Evolutionary conservation across 2,797 vertebrate genomes (phyloP).

Genomic region (Coendou prehensilis): DNA sequence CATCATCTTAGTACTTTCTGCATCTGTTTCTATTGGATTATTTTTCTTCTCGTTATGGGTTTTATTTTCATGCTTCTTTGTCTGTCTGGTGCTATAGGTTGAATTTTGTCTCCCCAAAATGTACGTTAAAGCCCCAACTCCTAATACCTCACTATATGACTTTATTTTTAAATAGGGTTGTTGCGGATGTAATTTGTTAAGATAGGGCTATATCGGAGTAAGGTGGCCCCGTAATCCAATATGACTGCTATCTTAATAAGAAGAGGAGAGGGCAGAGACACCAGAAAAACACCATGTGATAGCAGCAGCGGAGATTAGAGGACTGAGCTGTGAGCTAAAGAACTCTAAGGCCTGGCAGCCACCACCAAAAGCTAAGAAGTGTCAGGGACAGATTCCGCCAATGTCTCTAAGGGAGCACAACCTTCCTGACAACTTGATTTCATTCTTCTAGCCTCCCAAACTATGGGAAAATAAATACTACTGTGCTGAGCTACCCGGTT

Average conservation of each 20-base stretch:
- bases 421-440: background rate
- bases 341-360: accelerated
- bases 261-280: background rate
- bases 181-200: background rate
- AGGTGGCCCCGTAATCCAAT: background rate
- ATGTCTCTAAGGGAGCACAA: background rate
- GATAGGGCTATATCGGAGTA: background rate
- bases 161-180: background rate
- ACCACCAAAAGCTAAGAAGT: background rate
- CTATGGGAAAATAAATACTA: background rate
- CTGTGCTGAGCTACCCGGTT: background rate
- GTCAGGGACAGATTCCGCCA: too few relatives aligned
- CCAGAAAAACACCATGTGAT: accelerated
- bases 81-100: background rate
- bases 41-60: background rate
- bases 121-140: background rate
- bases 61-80: background rate
- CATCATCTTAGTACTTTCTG: background rate
- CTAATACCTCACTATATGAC: background rate
- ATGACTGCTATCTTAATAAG: background rate
- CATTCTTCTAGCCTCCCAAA: background rate
- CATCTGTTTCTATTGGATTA: background rate
- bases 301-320: background rate
- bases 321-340: background rate
- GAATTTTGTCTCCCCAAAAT: background rate